Conservation (phyloP, 2,888 invertebrate genomes). For the Acheta domesticus region DNA sequence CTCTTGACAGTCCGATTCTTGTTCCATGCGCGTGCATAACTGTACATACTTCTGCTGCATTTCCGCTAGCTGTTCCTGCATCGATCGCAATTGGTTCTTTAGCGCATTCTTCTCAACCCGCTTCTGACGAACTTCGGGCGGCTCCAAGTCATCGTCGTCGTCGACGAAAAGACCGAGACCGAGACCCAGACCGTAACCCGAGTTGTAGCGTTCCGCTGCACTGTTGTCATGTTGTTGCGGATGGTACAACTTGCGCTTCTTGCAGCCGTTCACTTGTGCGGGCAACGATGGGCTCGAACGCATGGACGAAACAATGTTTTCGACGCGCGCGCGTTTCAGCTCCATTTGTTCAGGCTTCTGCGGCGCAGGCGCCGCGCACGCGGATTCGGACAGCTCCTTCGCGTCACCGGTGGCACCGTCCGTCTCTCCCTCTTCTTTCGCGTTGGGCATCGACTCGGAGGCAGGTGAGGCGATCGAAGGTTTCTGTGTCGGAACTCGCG, state of each 20-base stretch:
- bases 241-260: slow-evolving; percentile 92
- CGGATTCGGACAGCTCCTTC: slow-evolving; percentile 30
- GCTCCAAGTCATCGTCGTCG: slow-evolving; percentile 72
- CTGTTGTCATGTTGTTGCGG: slow-evolving; percentile 84
- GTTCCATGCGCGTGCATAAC: slow-evolving; percentile 80
- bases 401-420: slow-evolving; percentile 26
- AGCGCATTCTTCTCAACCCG: slow-evolving; percentile 82
- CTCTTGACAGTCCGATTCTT: slow-evolving; percentile 69
- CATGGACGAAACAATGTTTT: slow-evolving; percentile 93
- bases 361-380: slow-evolving; percentile 24
- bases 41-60: slow-evolving; percentile 90
- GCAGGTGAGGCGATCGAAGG: slow-evolving; percentile 38
- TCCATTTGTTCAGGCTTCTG: slow-evolving; percentile 49
- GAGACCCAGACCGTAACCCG: slow-evolving; percentile 56
- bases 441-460: slow-evolving; percentile 34
- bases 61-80: slow-evolving; percentile 85
- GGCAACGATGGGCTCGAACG: slow-evolving; percentile 76
- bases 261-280: slow-evolving; percentile 84
- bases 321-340: slow-evolving; percentile 88
- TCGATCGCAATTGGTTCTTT: slow-evolving; percentile 77
- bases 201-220: slow-evolving; percentile 58
- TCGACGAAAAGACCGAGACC: slow-evolving; percentile 56
- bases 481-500: slow-evolving; percentile 37
- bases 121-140: slow-evolving; percentile 76
- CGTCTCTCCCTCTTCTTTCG: slow-evolving; percentile 36